A percentile compares a stretch with the other conserved stretches of the same genome.
phyloP scores from a whole-genome alignment of 2,797 vertebrate genomes.

The Neoniphon sammara region DNA sequence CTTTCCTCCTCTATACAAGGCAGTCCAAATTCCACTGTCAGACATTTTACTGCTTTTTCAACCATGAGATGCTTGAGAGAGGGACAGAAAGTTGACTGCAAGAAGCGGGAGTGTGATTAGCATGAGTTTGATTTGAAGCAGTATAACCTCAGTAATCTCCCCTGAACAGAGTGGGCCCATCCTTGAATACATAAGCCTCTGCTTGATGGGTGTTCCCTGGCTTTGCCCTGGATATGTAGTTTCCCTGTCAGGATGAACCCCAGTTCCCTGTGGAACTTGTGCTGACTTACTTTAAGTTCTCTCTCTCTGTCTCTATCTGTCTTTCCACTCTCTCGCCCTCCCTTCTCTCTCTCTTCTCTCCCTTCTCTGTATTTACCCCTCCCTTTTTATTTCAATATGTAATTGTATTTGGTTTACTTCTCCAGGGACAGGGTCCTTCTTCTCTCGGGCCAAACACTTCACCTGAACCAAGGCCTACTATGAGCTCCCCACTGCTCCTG shows the following conservation, averaged over 20 bases:
- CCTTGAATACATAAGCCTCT: not conserved
- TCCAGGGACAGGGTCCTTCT: not conserved
- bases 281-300: not conserved
- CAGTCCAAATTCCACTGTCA: too few species aligned
- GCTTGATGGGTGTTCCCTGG: not conserved
- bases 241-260: conserved; percentile 26
- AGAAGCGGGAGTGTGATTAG: too few species aligned
- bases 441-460: conserved; percentile 28
- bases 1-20: too few species aligned
- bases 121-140: too few species aligned
- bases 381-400: conserved; percentile 27
- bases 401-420: conserved; percentile 12
- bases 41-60: too few species aligned
- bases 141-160: conserved; percentile 1
- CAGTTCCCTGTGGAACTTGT: conserved; percentile 21
- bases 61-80: too few species aligned
- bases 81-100: too few species aligned
- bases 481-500: conserved; percentile 19
- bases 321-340: not conserved
- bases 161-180: not conserved
- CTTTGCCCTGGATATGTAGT: conserved; percentile 16
- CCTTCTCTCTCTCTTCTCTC: not conserved
- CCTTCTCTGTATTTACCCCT: not conserved
- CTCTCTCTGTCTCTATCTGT: not conserved
- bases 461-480: conserved; percentile 41